Evolutionary conservation across 2,797 vertebrate genomes (phyloP).

Genomic region (Erpetoichthys calabaricus): DNA sequence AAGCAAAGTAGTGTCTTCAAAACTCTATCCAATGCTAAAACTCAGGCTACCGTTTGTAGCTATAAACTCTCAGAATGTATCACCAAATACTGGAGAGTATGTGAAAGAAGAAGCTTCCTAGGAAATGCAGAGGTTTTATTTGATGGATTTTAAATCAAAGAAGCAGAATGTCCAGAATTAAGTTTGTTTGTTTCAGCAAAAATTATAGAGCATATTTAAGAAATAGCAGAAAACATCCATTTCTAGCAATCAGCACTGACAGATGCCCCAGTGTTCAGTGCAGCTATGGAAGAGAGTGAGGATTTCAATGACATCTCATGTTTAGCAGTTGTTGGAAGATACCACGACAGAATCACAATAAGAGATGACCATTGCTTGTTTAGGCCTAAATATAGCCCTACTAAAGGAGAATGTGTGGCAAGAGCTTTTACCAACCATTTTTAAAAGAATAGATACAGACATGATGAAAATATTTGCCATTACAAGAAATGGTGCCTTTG

Average conservation of each 20-base stretch:
- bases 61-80: not conserved
- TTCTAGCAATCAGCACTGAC: not conserved
- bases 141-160: too few relatives aligned
- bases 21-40: too few relatives aligned
- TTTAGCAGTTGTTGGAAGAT: slow-evolving; percentile 1
- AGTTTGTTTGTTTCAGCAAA: not conserved
- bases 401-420: not conserved
- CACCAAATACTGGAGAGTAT: not conserved
- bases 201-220: not conserved
- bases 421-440: not conserved
- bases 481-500: not conserved
- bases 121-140: not conserved
- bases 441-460: not conserved
- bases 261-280: not conserved
- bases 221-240: not conserved
- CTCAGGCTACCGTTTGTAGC: too few relatives aligned
- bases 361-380: not conserved
- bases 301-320: not conserved
- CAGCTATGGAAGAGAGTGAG: not conserved
- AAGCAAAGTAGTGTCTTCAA: too few relatives aligned
- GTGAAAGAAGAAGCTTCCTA: not conserved
- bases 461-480: not conserved
- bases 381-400: not conserved
- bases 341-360: not conserved
- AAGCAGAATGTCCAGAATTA: not conserved